Percentiles rank a stretch among this genome's conserved stretches.
These are phyloP conservation scores for Meteorus colon DNA, from an alignment of 2,888 invertebrate species.

Conservation along the genomic window DNA sequence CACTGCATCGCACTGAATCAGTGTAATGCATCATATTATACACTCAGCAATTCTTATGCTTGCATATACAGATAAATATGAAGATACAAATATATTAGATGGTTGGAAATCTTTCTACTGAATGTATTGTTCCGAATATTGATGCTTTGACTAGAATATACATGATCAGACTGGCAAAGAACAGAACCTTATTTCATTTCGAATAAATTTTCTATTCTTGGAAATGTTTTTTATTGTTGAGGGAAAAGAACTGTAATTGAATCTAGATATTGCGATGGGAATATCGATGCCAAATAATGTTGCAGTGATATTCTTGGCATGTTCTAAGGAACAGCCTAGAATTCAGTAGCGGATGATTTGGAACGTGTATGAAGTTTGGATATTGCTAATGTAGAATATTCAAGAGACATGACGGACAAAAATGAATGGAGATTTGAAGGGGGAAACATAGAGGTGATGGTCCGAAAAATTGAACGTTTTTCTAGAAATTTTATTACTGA, in stretches of 20 bases:
- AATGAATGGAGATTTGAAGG: too few relatives aligned
- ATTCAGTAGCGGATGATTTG: conserved; percentile 22
- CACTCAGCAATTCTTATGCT: not conserved
- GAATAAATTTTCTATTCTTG: not conserved
- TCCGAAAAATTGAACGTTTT: too few relatives aligned
- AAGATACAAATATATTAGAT: not conserved
- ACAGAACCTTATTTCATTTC: not conserved
- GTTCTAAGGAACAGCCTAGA: conserved; percentile 24
- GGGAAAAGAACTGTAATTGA: conserved; percentile 1
- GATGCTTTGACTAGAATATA: not conserved
- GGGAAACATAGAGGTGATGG: too few relatives aligned
- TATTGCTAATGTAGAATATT: not conserved
- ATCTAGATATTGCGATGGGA: conserved; percentile 11
- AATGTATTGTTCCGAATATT: not conserved
- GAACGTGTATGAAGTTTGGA: not conserved
- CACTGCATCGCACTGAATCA: conserved; percentile 14
- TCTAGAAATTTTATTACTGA: too few relatives aligned
- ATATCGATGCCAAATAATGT: conserved; percentile 33
- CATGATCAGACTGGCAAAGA: not conserved
- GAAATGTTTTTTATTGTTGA: not conserved
- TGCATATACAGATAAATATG: not conserved
- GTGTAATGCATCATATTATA: not conserved
- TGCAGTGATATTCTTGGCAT: conserved; percentile 26
- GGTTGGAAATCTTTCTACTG: not conserved
- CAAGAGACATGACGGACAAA: not conserved